Evolutionary conservation across 2,888 invertebrate genomes (phyloP), one percentile per base, ranked within the genome.

Genomic region (Exocentrus adspersus): DNA sequence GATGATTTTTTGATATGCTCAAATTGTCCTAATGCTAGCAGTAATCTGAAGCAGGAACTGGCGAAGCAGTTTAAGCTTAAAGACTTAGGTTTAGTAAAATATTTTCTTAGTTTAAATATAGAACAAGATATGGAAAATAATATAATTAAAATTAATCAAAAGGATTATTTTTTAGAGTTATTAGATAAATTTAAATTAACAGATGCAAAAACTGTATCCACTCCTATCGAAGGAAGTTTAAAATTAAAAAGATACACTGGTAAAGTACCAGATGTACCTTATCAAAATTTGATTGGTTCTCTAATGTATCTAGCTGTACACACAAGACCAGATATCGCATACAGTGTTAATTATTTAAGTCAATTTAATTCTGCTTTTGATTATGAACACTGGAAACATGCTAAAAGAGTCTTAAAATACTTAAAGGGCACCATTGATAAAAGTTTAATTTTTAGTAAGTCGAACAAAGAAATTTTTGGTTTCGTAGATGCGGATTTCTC

Each of bases 301-400:
- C 17, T 65, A 48, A 63, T 65, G 59, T 65, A 59, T 48, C n/a
- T 68, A 9, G 56, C 54, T 30, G 61, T 61, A 16, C 10, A 21
- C 5, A 41, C 64, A 7, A 59, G 68, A 28, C 68, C 65, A 14
- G 64, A 69, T 17, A 61, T 69, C 50, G 21, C 53, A 43, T 68
- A 53, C 59, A 17, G 14, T 19, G 64, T 67, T 10, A 69, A 59
- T 53, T 60, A 3, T 14, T 24, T 48, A 2, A 48, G 24, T 9
- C 48, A 48, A 12, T 48, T 48, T 21, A 24, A 48, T 48, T 16
- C 6, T 2, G n/a, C 4, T 20, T 24, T n/a, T 9, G 12, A n/a
- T 21, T 10, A 21, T 10, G 1, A 21, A 1, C 48, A 48, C 12
- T 48, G 48, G 48, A 21, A 21, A 10, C 3, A 14, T 2, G 21